Base-by-base conservation (phyloP, 2,113 vertebrate genomes). In the Otus sunia region DNA sequence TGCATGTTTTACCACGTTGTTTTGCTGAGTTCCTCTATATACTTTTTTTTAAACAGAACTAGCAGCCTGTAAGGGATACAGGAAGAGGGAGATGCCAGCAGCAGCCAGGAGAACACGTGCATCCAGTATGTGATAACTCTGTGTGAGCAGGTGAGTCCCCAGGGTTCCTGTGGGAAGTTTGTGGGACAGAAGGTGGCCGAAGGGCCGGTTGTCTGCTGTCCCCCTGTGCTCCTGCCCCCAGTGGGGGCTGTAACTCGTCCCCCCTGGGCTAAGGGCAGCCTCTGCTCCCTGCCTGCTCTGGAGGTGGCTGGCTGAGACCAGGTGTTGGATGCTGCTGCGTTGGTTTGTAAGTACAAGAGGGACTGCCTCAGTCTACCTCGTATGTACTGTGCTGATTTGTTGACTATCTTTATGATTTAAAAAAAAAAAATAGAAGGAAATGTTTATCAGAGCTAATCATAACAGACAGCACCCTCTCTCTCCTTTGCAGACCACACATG, bases 181-280 rank as follows among this genome's bases (percentile, higher is more conserved):
- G 55, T 52, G 47, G 53, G 49, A 36, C 36, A 15, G 53, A 30
- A 62, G 19, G 59, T 2, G 10, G 55, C 27, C 10, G 1, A 37
- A 73, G 36, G 36, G 13, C 3, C 41, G 41, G 58, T 15, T 49
- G 19, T 5, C 20, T 8, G 1, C 26, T 68, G 67, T 17, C 25
- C 25, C 41, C 30, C 23, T 11, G 6, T 63, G 29, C 53, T 81
- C n/a, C 49, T 18, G 36, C 15, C 2, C n/a, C 16, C 41, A 7
- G n/a, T 4, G 2, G 22, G 26, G 43, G 32, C 52, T 36, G 36
- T 7, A 5, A 5, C 12, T 1, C 5, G 0, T 34, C 37, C 17
- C 9, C 21, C 23, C 34, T 2, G 2, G 47, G 53, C 45, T 9
- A 1, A 2, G 11, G 43, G 37, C 45, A 36, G 14, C 73, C 53